Evolutionary conservation across 2,888 invertebrate species (phyloP), one percentile per base, ranked within the genome.

Genomic region (Mesorhabditis spiculigera): DNA sequence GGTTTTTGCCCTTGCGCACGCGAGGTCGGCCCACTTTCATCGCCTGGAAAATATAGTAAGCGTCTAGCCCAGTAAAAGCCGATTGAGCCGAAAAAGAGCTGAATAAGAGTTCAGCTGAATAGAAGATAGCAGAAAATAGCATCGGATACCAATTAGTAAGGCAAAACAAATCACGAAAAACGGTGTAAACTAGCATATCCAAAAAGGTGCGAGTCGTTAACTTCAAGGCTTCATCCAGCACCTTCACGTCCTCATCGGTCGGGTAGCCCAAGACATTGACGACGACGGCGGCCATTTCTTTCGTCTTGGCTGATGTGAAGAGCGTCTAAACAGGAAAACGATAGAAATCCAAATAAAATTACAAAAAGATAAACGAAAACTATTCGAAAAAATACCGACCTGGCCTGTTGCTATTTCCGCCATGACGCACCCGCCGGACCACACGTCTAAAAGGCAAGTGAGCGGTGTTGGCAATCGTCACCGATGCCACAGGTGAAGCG

Each of bases 361-460:
- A n/a, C 58, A 13, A 50, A 50, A 50, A 13, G 8, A 13, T 50
- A 50, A 50, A 50, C n/a, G 0, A 50, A 50, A 1, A 50, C 6
- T 68, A 65, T 28, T 50, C 58, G n/a, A 50, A 50, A 50, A 50
- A 13, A 1, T 50, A 50, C 58, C 10, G n/a, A 50, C 58, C 58
- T 50, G 8, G 5, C 72, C 71, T 4, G 74, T 69, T 8, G 74
- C 69, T 43, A 83, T 69, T 64, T 82, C 81, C 16, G 74, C 77
- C 16, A 78, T 68, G n/a, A 81, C 79, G 58, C 82, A 81, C 5
- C 75, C 79, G n/a, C 77, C 78, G 8, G 83, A 76, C 83, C 83
- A 83, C 50, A 72, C 65, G 65, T 82, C 82, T 78, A 68, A 68
- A 73, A 69, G 6, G 4, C 6, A 43, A 66, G 43, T 13, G 13